Conservation (phyloP, 1,140 invertebrate genomes). For the Leptonema lineaticorne region DNA sequence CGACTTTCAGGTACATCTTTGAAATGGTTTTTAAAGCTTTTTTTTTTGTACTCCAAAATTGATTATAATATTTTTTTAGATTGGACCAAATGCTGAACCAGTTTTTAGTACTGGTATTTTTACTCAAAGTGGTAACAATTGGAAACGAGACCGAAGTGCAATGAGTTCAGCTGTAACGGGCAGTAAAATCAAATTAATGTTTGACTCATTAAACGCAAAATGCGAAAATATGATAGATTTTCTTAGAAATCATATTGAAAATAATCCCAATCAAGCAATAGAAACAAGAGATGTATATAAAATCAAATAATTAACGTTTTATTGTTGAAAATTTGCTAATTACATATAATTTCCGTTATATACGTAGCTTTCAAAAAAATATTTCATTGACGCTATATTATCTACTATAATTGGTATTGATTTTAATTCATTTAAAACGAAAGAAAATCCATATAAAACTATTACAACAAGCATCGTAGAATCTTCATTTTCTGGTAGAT, state of each 20-base stretch:
- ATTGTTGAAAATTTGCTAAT: not conserved
- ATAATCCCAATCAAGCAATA: slow-evolving; percentile 1
- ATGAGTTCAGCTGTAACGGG: slow-evolving; percentile 33
- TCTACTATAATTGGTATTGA: slow-evolving; percentile 1
- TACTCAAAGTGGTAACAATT: slow-evolving; percentile 40
- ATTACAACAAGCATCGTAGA: not conserved
- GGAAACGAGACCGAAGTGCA: slow-evolving; percentile 42
- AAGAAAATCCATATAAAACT: slow-evolving; percentile 2
- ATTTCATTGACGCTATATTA: slow-evolving; percentile 8
- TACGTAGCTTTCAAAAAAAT: slow-evolving; percentile 1
- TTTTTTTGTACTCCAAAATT: too few relatives aligned
- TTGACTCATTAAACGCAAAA: slow-evolving; percentile 10
- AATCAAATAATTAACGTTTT: not conserved
- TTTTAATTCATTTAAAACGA: slow-evolving; percentile 7
- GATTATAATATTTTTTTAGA: slow-evolving; percentile 6
- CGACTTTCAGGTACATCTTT: slow-evolving; percentile 27
- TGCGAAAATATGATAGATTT: slow-evolving; percentile 7
- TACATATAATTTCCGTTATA: not conserved
- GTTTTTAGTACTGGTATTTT: slow-evolving; percentile 40
- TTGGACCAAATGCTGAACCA: slow-evolving; percentile 42
- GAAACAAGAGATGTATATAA: slow-evolving; percentile 9
- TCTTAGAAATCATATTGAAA: slow-evolving; percentile 9
- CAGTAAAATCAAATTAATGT: slow-evolving; percentile 48
- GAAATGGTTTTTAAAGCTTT: too few relatives aligned
- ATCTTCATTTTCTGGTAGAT: not conserved